Percentiles rank a stretch among this genome's conserved stretches.
phyloP scores from a whole-genome alignment of 2,113 vertebrate genomes.

The Galemys pyrenaicus region DNA sequence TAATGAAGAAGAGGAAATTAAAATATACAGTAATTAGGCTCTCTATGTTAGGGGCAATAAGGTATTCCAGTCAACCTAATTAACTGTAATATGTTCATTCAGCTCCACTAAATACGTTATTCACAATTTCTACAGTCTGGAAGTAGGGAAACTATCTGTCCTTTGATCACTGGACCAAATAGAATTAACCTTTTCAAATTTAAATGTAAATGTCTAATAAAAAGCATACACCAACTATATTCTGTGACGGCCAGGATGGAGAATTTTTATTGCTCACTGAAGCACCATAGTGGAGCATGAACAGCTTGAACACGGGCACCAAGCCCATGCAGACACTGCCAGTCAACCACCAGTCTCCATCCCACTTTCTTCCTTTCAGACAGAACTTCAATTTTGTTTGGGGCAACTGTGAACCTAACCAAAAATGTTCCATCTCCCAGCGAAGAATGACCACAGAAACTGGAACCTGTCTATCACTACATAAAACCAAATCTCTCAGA shows the following conservation, averaged over 20 bases:
- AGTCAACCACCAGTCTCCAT: too few species aligned
- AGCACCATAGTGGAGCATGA: not conserved
- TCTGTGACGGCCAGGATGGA: not conserved
- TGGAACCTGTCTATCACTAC: not conserved
- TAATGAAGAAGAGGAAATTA: constrained; percentile 61
- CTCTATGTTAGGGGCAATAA: not conserved
- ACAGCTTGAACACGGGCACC: not conserved
- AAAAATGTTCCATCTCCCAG: not conserved
- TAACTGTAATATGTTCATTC: constrained; percentile 55
- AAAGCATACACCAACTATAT: not conserved
- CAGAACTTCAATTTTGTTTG: not conserved
- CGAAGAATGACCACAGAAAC: not conserved
- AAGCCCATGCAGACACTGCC: not conserved
- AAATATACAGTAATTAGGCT: constrained; percentile 11
- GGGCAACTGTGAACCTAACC: not conserved
- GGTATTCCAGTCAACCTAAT: constrained; percentile 38
- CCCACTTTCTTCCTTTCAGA: not conserved
- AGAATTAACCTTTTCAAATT: constrained; percentile 73
- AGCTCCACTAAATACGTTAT: constrained; percentile 5
- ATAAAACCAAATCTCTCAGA: not conserved
- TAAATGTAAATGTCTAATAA: constrained; percentile 58
- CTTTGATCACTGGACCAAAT: constrained; percentile 61
- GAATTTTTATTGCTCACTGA: constrained; percentile 39
- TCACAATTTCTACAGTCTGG: constrained; percentile 10
- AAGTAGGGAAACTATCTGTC: constrained; percentile 51